Conservation (phyloP, 1,140 invertebrate species). For the Pygmarrhopalites habei region DNA sequence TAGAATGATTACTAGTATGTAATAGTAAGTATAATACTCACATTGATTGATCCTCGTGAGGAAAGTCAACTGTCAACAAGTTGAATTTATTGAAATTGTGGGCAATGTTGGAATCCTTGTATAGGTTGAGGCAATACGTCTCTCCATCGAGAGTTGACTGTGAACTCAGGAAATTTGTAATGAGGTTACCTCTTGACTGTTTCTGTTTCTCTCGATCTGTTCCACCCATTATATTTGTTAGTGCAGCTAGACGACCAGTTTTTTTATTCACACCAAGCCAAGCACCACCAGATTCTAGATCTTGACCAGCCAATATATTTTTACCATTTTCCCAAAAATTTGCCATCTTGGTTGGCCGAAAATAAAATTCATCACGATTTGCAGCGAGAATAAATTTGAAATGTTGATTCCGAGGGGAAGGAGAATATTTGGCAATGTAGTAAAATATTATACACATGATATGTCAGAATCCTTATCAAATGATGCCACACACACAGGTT, state of each 20-base stretch:
- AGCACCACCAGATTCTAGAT: conserved; percentile 62
- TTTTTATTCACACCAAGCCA: conserved; percentile 62
- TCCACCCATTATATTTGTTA: conserved; percentile 58
- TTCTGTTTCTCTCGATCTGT: conserved; percentile 41
- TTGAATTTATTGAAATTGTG: conserved; percentile 57
- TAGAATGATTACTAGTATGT: no score
- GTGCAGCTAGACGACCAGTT: conserved; percentile 51
- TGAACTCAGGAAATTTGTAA: conserved; percentile 44
- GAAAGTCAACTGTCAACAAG: conserved; percentile 58
- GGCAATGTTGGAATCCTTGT: conserved; percentile 23
- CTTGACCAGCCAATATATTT: conserved; percentile 47
- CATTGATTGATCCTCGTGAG: no score
- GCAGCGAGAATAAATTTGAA: conserved; percentile 58
- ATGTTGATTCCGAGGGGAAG: background rate
- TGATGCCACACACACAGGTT: no score
- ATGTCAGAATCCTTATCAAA: no score
- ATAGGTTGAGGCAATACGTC: conserved; percentile 36
- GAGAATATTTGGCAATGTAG: conserved; percentile 23
- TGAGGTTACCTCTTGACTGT: conserved; percentile 54
- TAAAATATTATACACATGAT: conserved; percentile 34
- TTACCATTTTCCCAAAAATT: conserved; percentile 55
- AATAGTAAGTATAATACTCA: no score
- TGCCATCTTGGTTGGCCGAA: conserved; percentile 56
- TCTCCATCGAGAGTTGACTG: conserved; percentile 39
- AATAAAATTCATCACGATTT: conserved; percentile 71